Evolutionary conservation across 2,797 vertebrate species (phyloP).

Genomic region (Acipenser ruthenus): DNA sequence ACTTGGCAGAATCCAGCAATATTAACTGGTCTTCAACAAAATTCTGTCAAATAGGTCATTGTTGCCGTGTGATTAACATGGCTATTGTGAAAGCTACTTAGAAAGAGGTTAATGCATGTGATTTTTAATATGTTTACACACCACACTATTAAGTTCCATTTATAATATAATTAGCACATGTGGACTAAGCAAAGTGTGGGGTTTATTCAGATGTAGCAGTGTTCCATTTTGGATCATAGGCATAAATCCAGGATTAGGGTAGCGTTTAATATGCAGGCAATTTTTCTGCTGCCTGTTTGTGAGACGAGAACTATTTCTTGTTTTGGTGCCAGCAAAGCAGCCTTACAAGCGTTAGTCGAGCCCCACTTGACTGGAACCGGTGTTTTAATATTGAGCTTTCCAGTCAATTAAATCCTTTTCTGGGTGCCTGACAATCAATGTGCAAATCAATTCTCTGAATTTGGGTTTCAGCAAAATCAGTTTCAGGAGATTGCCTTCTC

Average conservation of each 20-base stretch:
- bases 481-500: background rate
- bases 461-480: background rate
- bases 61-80: no score
- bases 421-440: constrained; percentile 1
- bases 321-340: background rate
- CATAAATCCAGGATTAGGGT: background rate
- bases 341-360: background rate
- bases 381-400: background rate
- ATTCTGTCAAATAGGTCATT: no score
- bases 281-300: background rate
- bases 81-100: no score
- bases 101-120: no score
- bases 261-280: background rate
- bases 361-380: background rate
- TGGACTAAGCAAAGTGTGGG: no score
- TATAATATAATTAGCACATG: no score
- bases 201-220: background rate
- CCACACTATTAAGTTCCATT: background rate
- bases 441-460: background rate
- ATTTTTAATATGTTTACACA: background rate
- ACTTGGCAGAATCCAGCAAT: no score
- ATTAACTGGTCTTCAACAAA: no score
- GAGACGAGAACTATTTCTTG: background rate
- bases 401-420: background rate
- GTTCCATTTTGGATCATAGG: background rate